Conservation (phyloP, 2,797 vertebrate species). For the Arnoldichthys spilopterus region DNA sequence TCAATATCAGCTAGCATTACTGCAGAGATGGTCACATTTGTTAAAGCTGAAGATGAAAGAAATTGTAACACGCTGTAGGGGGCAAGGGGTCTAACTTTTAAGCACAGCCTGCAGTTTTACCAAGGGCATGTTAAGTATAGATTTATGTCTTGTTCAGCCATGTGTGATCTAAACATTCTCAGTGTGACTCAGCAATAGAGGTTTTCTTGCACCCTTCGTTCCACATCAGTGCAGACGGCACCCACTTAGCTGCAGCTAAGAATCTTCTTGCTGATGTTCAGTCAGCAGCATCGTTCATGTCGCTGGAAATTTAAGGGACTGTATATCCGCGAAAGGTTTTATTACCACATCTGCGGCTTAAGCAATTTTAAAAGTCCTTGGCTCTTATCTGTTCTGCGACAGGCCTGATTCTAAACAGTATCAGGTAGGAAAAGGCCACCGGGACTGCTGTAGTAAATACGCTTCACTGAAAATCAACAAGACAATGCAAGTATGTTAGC, state of each 20-base stretch:
- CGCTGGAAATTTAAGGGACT: constrained; percentile 68
- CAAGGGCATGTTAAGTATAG: constrained; percentile 44
- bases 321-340: constrained; percentile 60
- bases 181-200: constrained; percentile 39
- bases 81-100: constrained; percentile 8
- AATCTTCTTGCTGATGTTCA: constrained; percentile 56
- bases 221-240: constrained; percentile 44
- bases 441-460: constrained; percentile 73
- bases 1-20: neutral
- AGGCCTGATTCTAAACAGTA: constrained; percentile 67
- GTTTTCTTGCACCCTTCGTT: constrained; percentile 39
- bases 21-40: neutral
- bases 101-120: constrained; percentile 21
- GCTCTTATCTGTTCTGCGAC: constrained; percentile 72
- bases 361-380: constrained; percentile 79
- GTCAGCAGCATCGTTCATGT: constrained; percentile 60
- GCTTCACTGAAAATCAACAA: constrained; percentile 38
- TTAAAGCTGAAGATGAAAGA: neutral
- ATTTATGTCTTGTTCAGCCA: constrained; percentile 46
- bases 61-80: neutral
- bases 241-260: constrained; percentile 42
- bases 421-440: constrained; percentile 54
- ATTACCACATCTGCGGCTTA: constrained; percentile 75
- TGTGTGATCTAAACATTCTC: constrained; percentile 39
- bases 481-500: constrained; percentile 25